A percentile compares a stretch with the other conserved stretches of the same genome.
phyloP scores from a whole-genome alignment of 2,888 invertebrate genomes.

The Melitaea athalia region DNA sequence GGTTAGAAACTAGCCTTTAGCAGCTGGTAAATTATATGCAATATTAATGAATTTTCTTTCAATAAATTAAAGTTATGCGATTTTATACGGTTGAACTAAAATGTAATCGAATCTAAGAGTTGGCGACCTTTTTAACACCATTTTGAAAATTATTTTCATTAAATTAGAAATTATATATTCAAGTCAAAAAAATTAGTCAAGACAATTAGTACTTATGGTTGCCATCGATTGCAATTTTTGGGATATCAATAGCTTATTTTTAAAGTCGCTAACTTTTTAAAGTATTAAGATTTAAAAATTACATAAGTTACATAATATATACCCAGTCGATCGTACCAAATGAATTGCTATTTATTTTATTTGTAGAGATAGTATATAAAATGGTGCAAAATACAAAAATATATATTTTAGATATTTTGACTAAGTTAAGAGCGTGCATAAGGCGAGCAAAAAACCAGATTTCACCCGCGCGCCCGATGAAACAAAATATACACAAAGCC shows the following conservation, averaged over 20 bases:
- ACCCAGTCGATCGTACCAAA: not conserved
- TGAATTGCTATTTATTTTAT: slow-evolving; percentile 5
- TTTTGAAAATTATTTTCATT: too few relatives aligned
- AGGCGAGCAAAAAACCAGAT: too few relatives aligned
- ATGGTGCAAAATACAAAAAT: slow-evolving; percentile 1
- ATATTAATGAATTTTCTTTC: not conserved
- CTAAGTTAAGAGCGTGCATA: too few relatives aligned
- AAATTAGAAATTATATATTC: too few relatives aligned
- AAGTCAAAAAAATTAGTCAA: too few relatives aligned
- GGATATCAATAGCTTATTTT: not conserved
- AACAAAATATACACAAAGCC: too few relatives aligned
- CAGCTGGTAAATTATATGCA: not conserved
- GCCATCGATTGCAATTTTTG: not conserved
- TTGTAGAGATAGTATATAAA: not conserved
- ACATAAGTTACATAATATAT: not conserved
- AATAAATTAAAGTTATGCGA: not conserved
- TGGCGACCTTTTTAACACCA: too few relatives aligned
- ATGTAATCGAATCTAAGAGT: too few relatives aligned
- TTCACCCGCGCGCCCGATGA: too few relatives aligned
- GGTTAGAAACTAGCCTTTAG: slow-evolving; percentile 17
- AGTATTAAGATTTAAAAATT: too few relatives aligned
- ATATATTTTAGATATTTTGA: not conserved
- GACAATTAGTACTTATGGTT: too few relatives aligned
- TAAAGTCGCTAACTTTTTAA: too few relatives aligned
- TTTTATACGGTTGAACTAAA: not conserved